Evolutionary conservation across 2,797 vertebrate species (phyloP).

Genomic region (Poeciliopsis infans): DNA sequence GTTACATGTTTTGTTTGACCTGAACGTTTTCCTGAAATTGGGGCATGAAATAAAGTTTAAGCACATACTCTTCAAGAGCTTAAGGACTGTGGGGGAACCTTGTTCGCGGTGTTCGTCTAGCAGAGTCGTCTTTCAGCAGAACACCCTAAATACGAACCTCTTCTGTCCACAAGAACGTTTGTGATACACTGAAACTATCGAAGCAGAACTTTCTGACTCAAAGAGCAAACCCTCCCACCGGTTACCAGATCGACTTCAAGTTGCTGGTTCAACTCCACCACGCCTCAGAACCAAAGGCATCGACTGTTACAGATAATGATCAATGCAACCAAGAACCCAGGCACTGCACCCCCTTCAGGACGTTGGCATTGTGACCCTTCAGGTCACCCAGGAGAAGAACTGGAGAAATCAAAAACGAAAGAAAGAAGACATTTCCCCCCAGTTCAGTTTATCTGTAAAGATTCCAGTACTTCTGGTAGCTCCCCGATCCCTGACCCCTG

Average conservation of each 20-base stretch:
- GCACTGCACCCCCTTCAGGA: constrained; percentile 60
- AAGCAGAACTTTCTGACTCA: constrained; percentile 6
- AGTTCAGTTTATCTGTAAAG: background rate
- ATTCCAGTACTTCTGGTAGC: background rate
- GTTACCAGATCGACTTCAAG: constrained; percentile 47
- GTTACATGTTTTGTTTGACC: background rate
- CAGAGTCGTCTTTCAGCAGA: background rate
- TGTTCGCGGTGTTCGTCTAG: background rate
- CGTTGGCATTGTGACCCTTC: constrained; percentile 65
- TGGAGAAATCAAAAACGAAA: background rate
- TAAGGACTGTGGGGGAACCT: background rate
- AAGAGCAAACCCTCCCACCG: background rate
- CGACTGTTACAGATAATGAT: constrained; percentile 87
- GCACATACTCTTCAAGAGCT: background rate
- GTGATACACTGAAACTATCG: constrained; percentile 3
- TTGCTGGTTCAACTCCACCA: constrained; percentile 72
- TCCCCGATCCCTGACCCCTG: background rate
- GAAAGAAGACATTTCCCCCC: background rate
- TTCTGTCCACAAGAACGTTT: background rate
- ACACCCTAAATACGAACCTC: background rate
- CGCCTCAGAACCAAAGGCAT: constrained; percentile 76
- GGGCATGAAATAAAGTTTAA: background rate
- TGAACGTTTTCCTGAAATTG: background rate
- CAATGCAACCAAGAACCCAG: constrained; percentile 78
- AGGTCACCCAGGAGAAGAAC: constrained; percentile 23